Conservation (phyloP, 2,113 vertebrate genomes). For the Corythaeola cristata region DNA sequence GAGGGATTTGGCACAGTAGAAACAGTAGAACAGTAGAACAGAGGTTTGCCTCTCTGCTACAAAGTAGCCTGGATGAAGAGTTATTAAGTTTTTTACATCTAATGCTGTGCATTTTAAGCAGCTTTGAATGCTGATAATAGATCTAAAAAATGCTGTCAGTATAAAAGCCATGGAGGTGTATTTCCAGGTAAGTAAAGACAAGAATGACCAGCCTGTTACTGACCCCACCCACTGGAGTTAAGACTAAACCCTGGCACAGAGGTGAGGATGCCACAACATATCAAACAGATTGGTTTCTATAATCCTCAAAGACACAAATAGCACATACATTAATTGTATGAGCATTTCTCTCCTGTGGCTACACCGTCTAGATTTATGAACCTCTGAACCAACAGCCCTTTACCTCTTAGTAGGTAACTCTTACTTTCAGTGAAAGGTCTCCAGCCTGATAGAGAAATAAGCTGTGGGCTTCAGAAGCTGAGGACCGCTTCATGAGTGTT, state of each 20-base stretch:
- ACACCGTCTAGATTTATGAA: constrained; percentile 45
- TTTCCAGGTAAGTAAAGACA: not conserved
- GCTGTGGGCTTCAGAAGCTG: not conserved
- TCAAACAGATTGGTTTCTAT: constrained; percentile 47
- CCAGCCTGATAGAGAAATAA: not conserved
- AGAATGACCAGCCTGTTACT: not conserved
- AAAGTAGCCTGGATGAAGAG: not conserved
- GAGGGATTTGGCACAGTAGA: not conserved
- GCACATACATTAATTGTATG: not conserved
- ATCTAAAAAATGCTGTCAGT: not conserved
- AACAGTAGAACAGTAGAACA: not conserved
- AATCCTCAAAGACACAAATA: constrained; percentile 41
- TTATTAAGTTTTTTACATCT: not conserved
- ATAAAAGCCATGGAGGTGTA: not conserved
- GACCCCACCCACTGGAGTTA: not conserved
- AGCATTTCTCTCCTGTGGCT: constrained; percentile 26
- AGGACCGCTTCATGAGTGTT: not conserved
- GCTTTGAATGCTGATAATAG: not conserved
- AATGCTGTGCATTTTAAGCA: not conserved
- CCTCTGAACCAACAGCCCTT: constrained; percentile 7
- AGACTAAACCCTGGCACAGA: not conserved
- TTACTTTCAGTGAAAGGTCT: constrained; percentile 29
- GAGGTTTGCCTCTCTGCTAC: not conserved
- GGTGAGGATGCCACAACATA: not conserved
- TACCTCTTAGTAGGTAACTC: not conserved